Base-by-base conservation (phyloP, 2,888 invertebrate genomes). In the Thelaira solivaga region DNA sequence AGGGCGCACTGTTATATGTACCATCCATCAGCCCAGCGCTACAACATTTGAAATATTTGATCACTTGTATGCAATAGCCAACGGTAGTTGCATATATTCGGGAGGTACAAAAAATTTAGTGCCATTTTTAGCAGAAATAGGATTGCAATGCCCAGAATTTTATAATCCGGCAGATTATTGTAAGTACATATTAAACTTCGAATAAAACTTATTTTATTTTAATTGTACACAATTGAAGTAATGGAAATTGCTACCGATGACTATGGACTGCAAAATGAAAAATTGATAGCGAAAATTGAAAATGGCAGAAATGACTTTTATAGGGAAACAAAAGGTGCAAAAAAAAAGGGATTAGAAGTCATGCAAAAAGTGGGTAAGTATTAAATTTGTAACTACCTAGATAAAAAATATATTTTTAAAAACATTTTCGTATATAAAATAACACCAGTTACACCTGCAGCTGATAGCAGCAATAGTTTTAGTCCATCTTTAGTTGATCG, bases 141-240 rank as follows among this genome's bases (percentile, higher is more conserved):
- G 92, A 80, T 90, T 97, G 11, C 90, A 91, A 26, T 97, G 97
- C 88, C 97, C 97, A 0, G 92, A 93, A 13, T 96, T 95, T 85
- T 96, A 97, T 88, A 97, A 97, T 90, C 96, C 97, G 41, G 95
- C 96, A 13, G 97, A 97, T 89, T 97, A 93, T 89, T 91, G 96
- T 96, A 89, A 93, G 93, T n/a, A n/a, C n/a, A n/a, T n/a, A n/a
- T 91, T 82, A 11, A 39, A 41, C 7, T 11, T 2, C 13, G 41
- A 22, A 41, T n/a, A 6, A 2, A 8, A 31, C 13, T 3, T 1
- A 26, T 39, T 59, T 29, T 20, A 16, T 51, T 18, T 31, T 5
- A 49, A 20, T n/a, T 2, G 29, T 16, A 16, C 73, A 45, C 20
- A 22, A 29, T 81, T 74, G 1, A 31, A 95, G 95, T 95, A 82